Percentiles rank a stretch among this genome's conserved stretches.
These are phyloP conservation scores for Falco rusticolus DNA, from an alignment of 2,797 vertebrate species.

Conservation along the genomic window DNA sequence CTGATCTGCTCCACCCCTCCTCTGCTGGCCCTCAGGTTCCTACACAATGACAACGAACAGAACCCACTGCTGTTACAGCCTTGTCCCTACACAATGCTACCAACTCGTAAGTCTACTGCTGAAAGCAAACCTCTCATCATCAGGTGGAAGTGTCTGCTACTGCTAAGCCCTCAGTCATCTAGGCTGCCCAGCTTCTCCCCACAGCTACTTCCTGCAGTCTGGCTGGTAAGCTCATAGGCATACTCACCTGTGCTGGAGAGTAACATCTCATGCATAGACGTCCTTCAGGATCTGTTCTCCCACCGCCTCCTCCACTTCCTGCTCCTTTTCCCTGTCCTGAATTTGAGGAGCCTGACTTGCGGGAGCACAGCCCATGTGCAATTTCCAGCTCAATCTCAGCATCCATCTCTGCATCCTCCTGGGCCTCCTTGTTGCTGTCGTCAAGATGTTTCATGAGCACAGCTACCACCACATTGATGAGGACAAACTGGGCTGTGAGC, in stretches of 20 bases:
- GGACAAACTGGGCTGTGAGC: slow-evolving; percentile 98
- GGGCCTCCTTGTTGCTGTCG: slow-evolving; percentile 98
- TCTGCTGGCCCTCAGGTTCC: not conserved
- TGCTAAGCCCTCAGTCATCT: not conserved
- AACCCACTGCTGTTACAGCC: slow-evolving; percentile 1
- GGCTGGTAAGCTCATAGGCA: not conserved
- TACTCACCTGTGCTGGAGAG: slow-evolving; percentile 92
- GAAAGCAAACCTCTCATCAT: slow-evolving; percentile 18
- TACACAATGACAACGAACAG: not conserved
- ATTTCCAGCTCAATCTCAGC: slow-evolving; percentile 96
- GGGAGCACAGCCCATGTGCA: slow-evolving; percentile 90
- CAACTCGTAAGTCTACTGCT: not conserved
- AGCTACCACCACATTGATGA: slow-evolving; percentile 99
- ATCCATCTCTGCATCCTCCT: slow-evolving; percentile 98
- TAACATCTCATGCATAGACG: slow-evolving; percentile 81
- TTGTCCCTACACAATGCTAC: not conserved
- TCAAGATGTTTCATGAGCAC: slow-evolving; percentile 99
- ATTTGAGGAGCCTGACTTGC: slow-evolving; percentile 76
- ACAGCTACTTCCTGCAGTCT: slow-evolving; percentile 22
- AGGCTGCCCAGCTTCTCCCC: slow-evolving; percentile 11
- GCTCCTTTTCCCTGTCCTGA: slow-evolving; percentile 68
- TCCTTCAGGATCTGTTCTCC: slow-evolving; percentile 72
- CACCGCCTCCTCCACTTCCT: slow-evolving; percentile 59
- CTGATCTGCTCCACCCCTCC: not conserved
- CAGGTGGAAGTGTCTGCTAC: not conserved